These are phyloP conservation scores for Platanista minor DNA, from an alignment of 2,113 vertebrate species.

Conservation along the genomic window DNA sequence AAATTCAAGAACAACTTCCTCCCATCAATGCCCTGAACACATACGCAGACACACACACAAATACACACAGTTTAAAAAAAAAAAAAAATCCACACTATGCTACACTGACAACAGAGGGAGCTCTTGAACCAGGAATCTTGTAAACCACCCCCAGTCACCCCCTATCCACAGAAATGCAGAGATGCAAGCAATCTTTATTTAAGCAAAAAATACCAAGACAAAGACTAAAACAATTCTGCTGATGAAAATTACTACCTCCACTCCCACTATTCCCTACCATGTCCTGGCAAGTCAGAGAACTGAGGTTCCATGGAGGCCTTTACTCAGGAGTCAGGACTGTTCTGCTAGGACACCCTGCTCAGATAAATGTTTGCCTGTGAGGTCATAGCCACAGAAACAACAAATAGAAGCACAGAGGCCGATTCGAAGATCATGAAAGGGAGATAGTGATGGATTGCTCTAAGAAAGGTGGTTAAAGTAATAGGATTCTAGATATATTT, in stretches of 20 bases:
- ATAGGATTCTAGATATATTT: background rate
- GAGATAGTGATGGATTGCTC: background rate
- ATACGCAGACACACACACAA: background rate
- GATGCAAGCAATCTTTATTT: background rate
- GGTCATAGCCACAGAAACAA: background rate
- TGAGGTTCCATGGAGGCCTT: background rate
- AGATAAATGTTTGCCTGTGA: background rate
- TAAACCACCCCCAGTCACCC: background rate
- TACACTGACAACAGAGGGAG: slow-evolving; percentile 47
- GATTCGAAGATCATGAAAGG: background rate
- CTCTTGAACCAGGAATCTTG: slow-evolving; percentile 36
- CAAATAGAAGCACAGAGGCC: background rate
- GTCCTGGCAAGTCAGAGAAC: background rate
- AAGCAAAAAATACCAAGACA: background rate
- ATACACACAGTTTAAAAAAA: background rate
- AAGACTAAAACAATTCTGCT: slow-evolving; percentile 11
- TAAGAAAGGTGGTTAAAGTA: background rate
- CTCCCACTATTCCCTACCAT: too few species aligned
- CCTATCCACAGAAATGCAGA: background rate
- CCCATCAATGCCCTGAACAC: background rate
- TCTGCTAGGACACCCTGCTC: background rate
- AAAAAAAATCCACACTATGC: background rate
- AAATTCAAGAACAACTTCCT: background rate
- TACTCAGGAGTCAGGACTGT: background rate
- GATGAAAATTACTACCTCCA: background rate